Conservation (phyloP, 2,797 vertebrate genomes). For the Notolepis coatsorum region DNA sequence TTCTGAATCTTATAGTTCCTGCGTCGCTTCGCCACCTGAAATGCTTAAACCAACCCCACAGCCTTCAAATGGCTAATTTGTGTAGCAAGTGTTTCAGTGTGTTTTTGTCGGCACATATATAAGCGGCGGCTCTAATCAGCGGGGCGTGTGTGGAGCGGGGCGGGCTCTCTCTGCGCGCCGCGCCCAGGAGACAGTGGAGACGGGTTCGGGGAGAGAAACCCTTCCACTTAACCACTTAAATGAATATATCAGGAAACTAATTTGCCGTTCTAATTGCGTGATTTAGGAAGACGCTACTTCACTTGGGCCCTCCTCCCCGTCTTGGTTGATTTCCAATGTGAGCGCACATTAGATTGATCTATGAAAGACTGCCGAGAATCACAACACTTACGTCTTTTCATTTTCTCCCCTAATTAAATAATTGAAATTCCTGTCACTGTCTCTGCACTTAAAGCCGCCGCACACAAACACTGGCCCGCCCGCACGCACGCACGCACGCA, state of each 20-base stretch:
- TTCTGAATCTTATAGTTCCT: conserved; percentile 80
- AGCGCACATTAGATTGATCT: conserved; percentile 98
- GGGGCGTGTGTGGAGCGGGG: conserved; percentile 83
- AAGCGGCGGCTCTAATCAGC: conserved; percentile 85
- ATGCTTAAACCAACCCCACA: conserved; percentile 86
- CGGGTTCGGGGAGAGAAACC: conserved; percentile 93
- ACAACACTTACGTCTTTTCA: conserved; percentile 99
- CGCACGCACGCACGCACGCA: conserved; percentile 43
- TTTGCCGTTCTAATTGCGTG: conserved; percentile 99
- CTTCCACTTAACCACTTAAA: conserved; percentile 99
- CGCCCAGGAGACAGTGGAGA: conserved; percentile 89
- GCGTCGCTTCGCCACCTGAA: conserved; percentile 79
- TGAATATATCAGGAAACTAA: conserved; percentile 99
- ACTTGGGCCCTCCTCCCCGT: conserved; percentile 97
- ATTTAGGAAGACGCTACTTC: conserved; percentile 98
- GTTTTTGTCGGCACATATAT: conserved; percentile 81
- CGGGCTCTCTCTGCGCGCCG: conserved; percentile 76
- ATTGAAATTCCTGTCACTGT: conserved; percentile 99
- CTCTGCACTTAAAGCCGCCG: conserved; percentile 96
- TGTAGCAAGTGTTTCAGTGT: conserved; percentile 86
- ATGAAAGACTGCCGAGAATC: conserved; percentile 96
- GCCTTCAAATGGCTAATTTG: conserved; percentile 87
- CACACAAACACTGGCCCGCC: conserved; percentile 88
- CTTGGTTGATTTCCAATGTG: conserved; percentile 97
- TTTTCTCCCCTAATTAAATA: conserved; percentile 99